Evolutionary conservation across 92 coral and sea anemone species (phyloP).

Genomic region (Heliopora coerulea): DNA sequence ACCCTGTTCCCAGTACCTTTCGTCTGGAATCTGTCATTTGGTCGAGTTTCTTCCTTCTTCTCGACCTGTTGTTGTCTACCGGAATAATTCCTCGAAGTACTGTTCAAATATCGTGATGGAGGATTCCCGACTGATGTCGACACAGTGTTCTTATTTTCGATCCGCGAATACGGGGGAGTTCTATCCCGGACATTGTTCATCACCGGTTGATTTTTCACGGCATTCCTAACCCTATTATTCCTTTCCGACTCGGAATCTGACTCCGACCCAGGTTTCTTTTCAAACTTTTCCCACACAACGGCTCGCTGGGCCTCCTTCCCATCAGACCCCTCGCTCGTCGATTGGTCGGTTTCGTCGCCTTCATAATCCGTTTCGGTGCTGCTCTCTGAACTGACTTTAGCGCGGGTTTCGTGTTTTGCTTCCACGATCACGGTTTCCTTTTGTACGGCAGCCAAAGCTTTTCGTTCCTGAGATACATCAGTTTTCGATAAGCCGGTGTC

Average conservation of each 20-base stretch:
- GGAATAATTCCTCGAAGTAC: conserved; percentile 14
- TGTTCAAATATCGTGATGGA: conserved; percentile 67
- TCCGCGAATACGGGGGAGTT: conserved; percentile 53
- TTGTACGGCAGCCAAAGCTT: conserved; percentile 48
- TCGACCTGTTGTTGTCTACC: conserved; percentile 2
- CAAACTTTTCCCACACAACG: conserved; percentile 66
- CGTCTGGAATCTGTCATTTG: not conserved
- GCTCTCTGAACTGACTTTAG: conserved; percentile 59
- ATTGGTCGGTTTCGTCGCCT: conserved; percentile 66
- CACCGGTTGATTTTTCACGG: conserved; percentile 51
- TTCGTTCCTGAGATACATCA: conserved; percentile 86
- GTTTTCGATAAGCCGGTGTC: conserved; percentile 81
- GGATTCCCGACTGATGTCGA: conserved; percentile 54
- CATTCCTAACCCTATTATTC: conserved; percentile 51
- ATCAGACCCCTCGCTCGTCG: conserved; percentile 56
- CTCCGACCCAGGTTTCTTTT: conserved; percentile 67
- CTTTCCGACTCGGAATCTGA: conserved; percentile 68
- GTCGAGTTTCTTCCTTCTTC: conserved; percentile 21
- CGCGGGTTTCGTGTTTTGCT: conserved; percentile 55
- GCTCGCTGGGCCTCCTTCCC: conserved; percentile 77
- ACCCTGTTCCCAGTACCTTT: not conserved
- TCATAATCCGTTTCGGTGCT: conserved; percentile 68
- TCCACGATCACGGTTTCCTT: conserved; percentile 26
- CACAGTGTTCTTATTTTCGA: conserved; percentile 55
- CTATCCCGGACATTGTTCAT: conserved; percentile 56